Evolutionary conservation across 2,113 vertebrate species (phyloP).

Genomic region (Micromys minutus): DNA sequence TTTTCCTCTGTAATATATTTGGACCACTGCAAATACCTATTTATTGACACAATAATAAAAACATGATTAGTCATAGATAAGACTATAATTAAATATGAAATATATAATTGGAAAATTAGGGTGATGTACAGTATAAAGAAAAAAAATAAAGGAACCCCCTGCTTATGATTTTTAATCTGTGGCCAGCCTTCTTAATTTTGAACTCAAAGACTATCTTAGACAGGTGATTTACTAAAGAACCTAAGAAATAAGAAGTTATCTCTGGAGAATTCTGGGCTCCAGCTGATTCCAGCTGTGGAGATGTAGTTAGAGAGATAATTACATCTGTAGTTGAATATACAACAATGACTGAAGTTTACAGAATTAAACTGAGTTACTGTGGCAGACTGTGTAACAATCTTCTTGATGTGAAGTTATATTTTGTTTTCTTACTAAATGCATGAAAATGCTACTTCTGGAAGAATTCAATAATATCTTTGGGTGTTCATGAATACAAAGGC

Average conservation of each 20-base stretch:
- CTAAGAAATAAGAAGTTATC: not conserved
- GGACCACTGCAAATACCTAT: not conserved
- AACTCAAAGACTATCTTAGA: not conserved
- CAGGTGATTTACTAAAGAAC: not conserved
- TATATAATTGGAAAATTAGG: not conserved
- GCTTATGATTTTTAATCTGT: not conserved
- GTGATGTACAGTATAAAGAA: not conserved
- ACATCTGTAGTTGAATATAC: not conserved
- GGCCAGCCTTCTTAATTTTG: not conserved
- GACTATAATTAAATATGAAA: not conserved
- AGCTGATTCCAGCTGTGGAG: too few relatives aligned
- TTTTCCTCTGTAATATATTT: not conserved
- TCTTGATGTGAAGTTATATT: not conserved
- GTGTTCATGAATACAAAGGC: not conserved
- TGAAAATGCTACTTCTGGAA: conserved; percentile 1
- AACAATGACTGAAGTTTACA: not conserved
- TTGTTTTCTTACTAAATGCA: not conserved
- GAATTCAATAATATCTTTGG: not conserved
- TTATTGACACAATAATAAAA: not conserved
- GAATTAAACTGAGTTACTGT: not conserved
- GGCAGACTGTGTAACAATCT: not conserved
- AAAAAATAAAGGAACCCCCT: not conserved
- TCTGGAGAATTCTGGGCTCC: not conserved
- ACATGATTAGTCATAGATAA: not conserved
- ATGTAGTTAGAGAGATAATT: not conserved